Evolutionary conservation across 2,888 invertebrate genomes (phyloP), one percentile per base, ranked within the genome.

Genomic region (Diachrysia chrysitis): DNA sequence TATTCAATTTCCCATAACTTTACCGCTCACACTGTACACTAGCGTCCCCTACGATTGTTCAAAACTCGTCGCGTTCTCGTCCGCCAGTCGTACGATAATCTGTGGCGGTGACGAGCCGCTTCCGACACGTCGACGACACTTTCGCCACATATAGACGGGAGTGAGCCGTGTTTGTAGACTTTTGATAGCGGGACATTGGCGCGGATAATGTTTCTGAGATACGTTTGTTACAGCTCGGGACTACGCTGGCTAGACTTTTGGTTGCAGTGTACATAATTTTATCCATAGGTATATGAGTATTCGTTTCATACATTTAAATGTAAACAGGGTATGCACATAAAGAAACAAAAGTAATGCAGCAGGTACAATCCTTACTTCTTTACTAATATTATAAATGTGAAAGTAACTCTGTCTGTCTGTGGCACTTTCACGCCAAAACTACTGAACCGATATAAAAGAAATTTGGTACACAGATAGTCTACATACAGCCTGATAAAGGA

Each of bases 51-150:
- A 73, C 73, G 54, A 74, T 75, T 69, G 73, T 78, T 80, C 71
- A 58, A 70, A 84, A 83, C 84, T 82, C 82, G 71, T 79, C 77
- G 55, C 42, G 57, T 59, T 21, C 62, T 37, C 83, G 76, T 80
- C 79, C 75, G 69, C 62, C 76, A 53, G 79, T 74, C 79, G 71
- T 71, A 65, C 82, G 86, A 83, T 89, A 87, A 88, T 89, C 87
- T 80, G 73, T 64, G 69, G 63, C 70, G 58, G 65, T 73, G 83
- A 77, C 73, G 76, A 73, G 84, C 84, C 81, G 77, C 76, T 88
- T 87, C 89, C 89, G 89, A 86, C 83, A 74, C 71, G 76, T 73
- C 65, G 56, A 73, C 79, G 84, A 87, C 86, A 86, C 84, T 87
- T 86, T 87, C 77, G 82, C 84, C 73, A 80, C 79, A 81, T 71